Evolutionary conservation across 1,140 invertebrate genomes (phyloP), one percentile per base, ranked within the genome.

Genomic region (Pseudachorutes palmiensis): DNA sequence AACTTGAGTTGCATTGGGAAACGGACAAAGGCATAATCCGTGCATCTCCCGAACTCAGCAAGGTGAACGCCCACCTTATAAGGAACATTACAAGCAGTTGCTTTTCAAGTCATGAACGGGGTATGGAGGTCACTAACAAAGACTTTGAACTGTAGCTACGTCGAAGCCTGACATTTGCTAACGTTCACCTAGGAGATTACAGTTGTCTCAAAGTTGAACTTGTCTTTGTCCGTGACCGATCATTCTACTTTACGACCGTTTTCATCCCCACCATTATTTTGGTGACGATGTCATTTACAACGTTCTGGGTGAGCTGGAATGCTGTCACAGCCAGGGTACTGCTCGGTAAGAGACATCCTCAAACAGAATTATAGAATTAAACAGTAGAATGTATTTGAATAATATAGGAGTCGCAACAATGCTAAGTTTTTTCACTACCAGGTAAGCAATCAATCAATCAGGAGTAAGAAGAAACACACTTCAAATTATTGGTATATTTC

Each of bases 341-440:
- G 59, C 59, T 61, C n/a, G n/a, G n/a, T n/a, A n/a, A n/a, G n/a
- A n/a, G n/a, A n/a, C n/a, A n/a, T n/a, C n/a, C n/a, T n/a, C n/a
- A n/a, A n/a, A n/a, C n/a, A n/a, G n/a, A n/a, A n/a, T n/a, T n/a
- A n/a, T n/a, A n/a, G n/a, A n/a, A n/a, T n/a, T n/a, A n/a, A n/a
- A n/a, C n/a, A n/a, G n/a, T n/a, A n/a, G n/a, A n/a, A n/a, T n/a
- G n/a, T n/a, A n/a, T n/a, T n/a, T n/a, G n/a, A n/a, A n/a, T n/a
- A n/a, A n/a, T n/a, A n/a, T n/a, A 55, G 89, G 89, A 79, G 92
- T 95, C 76, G 94, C 92, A 74, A 95, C 92, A 79, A 95, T 95
- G 92, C 86, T 95, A 85, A 94, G 94, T 83, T 94, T 71, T 94
- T 94, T 94, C 87, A 95, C 92, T 72, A 95, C n/a, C n/a, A n/a